Conservation (phyloP, 2,888 invertebrate species). For the Ypsolopha sequella region DNA sequence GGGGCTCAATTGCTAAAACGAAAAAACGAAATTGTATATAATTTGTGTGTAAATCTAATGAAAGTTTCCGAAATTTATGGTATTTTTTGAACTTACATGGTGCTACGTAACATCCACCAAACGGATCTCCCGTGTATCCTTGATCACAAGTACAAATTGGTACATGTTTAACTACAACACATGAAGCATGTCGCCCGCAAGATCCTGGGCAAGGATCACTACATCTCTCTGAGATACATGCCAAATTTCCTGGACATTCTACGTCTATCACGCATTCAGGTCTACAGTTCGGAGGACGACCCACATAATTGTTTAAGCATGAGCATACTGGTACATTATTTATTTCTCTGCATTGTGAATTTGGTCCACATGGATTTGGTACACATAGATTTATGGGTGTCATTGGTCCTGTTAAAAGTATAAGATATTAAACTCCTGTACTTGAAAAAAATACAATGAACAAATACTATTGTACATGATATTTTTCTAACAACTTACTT, state of each 20-base stretch:
- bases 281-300: constrained; percentile 83
- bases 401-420: constrained; percentile 43
- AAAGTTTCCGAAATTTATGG: too few species aligned
- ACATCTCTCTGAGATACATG: constrained; percentile 80
- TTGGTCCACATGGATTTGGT: constrained; percentile 83
- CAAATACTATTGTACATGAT: background rate
- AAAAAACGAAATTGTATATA: background rate
- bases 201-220: constrained; percentile 81
- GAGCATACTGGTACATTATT: constrained; percentile 80
- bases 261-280: constrained; percentile 81
- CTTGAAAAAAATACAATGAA: background rate
- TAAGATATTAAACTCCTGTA: background rate
- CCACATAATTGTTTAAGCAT: constrained; percentile 79
- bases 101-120: constrained; percentile 76
- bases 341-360: constrained; percentile 78
- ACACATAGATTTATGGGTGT: constrained; percentile 72
- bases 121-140: constrained; percentile 83
- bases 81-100: constrained; percentile 60
- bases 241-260: constrained; percentile 79
- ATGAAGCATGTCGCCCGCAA: constrained; percentile 79
- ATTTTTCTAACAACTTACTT: constrained; percentile 61
- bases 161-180: constrained; percentile 77
- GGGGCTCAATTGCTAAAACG: constrained; percentile 66
- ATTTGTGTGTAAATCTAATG: too few species aligned
- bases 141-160: constrained; percentile 80